A percentile compares a stretch with the other conserved stretches of the same genome.
Evolutionary conservation across 2,888 invertebrate species (phyloP).

Genomic region (Clepsis dumicolana): DNA sequence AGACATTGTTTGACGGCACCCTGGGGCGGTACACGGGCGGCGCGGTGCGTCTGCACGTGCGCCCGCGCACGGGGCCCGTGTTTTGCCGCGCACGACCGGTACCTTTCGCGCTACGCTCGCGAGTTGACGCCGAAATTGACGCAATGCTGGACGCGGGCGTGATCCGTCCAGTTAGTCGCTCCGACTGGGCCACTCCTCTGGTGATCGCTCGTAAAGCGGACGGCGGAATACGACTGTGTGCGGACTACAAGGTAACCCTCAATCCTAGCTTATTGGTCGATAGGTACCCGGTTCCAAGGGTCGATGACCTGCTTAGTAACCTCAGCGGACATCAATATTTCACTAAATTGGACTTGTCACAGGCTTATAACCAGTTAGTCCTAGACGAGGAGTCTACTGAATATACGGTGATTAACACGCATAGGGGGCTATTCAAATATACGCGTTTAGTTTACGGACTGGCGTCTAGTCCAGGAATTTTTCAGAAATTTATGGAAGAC

Average conservation of each 20-base stretch:
- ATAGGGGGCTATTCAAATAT: conserved; percentile 1
- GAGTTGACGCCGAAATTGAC: conserved; percentile 23
- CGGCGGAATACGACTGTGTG: conserved; percentile 26
- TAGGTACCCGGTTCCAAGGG: conserved; percentile 26
- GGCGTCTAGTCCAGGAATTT: too few relatives aligned
- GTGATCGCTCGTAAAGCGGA: conserved; percentile 21
- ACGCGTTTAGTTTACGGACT: conserved; percentile 43
- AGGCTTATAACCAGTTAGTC: conserved; percentile 27
- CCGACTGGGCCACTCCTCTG: conserved; percentile 28
- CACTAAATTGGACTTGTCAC: conserved; percentile 29
- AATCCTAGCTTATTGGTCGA: conserved; percentile 13
- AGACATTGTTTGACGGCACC: not conserved
- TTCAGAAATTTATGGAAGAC: conserved; percentile 13
- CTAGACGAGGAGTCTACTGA: conserved; percentile 9
- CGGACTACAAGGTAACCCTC: conserved; percentile 33
- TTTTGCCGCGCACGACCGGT: conserved; percentile 26
- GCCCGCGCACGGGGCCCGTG: not conserved
- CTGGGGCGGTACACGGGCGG: not conserved
- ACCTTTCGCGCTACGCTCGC: conserved; percentile 15
- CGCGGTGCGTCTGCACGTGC: not conserved
- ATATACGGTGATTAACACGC: conserved; percentile 22
- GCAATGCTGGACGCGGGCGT: conserved; percentile 21
- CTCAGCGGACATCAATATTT: too few relatives aligned
- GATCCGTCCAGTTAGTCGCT: conserved; percentile 16
- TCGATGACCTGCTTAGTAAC: conserved; percentile 18